These are phyloP conservation scores for Diplogasteroides magnus DNA, from an alignment of 1,140 invertebrate species.

Conservation along the genomic window DNA sequence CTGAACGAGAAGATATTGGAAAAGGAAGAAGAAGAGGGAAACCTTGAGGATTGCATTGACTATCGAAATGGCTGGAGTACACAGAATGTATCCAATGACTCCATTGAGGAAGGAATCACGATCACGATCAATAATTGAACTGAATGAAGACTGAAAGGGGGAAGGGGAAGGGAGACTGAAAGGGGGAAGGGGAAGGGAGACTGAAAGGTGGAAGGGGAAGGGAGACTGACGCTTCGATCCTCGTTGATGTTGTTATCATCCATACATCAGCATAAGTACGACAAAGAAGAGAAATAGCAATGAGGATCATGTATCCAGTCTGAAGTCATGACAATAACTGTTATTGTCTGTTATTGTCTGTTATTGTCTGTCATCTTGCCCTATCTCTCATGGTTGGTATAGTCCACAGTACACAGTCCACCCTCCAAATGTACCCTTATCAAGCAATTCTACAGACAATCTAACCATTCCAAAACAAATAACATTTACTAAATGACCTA, in stretches of 20 bases:
- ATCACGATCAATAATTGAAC: slow-evolving; percentile 85
- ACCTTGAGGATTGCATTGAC: slow-evolving; percentile 85
- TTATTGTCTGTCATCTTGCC: no score
- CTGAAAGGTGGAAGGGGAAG: slow-evolving; percentile 11
- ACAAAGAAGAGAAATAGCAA: slow-evolving; percentile 74
- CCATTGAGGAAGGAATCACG: slow-evolving; percentile 69
- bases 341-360: no score
- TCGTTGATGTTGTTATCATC: slow-evolving; percentile 87
- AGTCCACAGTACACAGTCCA: no score
- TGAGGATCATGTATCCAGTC: slow-evolving; percentile 71
- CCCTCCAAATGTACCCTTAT: no score
- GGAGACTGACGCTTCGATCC: slow-evolving; percentile 75
- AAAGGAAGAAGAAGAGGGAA: slow-evolving; percentile 41
- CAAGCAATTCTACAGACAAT: no score
- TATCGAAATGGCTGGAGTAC: slow-evolving; percentile 65
- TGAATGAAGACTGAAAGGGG: slow-evolving; percentile 56
- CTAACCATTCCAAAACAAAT: no score
- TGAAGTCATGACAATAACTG: no score
- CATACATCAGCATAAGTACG: slow-evolving; percentile 91
- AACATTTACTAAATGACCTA: no score
- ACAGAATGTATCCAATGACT: slow-evolving; percentile 64
- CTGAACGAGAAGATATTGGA: no score
- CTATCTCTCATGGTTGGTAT: no score
- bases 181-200: neutral
- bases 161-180: slow-evolving; percentile 47